Percentiles rank a stretch among this genome's conserved stretches.
phyloP scores from a whole-genome alignment of 2,113 vertebrate species.

The Tinamus guttatus region DNA sequence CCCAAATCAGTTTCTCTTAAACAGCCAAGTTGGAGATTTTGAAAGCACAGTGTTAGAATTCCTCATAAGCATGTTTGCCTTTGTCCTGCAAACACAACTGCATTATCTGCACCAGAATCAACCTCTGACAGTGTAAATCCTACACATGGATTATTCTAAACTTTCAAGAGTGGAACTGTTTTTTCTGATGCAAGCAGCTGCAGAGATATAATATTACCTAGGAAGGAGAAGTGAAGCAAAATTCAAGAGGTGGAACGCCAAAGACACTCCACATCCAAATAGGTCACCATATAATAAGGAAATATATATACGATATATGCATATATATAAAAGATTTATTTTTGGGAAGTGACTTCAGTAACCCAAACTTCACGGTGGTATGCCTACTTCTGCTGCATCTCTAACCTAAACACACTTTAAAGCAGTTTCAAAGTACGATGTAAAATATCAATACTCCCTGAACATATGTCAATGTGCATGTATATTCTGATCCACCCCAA shows the following conservation, averaged over 20 bases:
- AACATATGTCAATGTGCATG: background rate
- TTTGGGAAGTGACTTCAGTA: background rate
- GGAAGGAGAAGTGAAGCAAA: background rate
- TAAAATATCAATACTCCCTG: background rate
- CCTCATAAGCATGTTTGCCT: background rate
- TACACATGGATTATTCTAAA: no score
- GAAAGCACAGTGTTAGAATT: background rate
- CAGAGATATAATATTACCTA: background rate
- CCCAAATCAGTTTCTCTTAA: background rate
- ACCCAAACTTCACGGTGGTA: background rate
- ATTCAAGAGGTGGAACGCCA: background rate
- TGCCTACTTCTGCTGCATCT: no score
- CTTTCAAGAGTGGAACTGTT: background rate
- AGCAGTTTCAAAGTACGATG: background rate
- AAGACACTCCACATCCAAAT: background rate
- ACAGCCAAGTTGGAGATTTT: background rate
- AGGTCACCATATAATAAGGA: no score
- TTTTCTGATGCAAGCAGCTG: background rate
- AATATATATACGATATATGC: no score
- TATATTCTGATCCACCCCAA: rapidly evolving
- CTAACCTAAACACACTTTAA: no score
- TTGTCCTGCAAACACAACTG: background rate
- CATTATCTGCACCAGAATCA: no score
- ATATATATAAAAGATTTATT: rapidly evolving
- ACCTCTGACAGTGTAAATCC: no score